A percentile compares a stretch with the other conserved stretches of the same genome.
Conservation (phyloP, 2,797 vertebrate species). For the Knipowitschia caucasica region DNA sequence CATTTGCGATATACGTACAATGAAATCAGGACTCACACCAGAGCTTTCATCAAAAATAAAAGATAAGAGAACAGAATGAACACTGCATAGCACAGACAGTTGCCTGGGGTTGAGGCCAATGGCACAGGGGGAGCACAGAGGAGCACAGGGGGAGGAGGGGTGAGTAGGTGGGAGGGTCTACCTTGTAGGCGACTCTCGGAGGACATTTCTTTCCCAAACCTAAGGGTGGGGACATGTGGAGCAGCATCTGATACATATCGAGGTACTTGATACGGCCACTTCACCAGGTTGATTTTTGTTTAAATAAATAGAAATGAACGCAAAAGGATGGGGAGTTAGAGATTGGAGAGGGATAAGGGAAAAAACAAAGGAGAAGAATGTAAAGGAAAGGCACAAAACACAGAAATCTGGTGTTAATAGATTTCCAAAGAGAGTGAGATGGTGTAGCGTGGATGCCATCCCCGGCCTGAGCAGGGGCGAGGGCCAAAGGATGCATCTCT, state of each 20-base stretch:
- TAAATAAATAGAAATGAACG: slow-evolving; percentile 35
- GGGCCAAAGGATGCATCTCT: slow-evolving; percentile 59
- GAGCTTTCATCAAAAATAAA: slow-evolving; percentile 47
- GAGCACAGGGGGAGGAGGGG: slow-evolving; percentile 37
- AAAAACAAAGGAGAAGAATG: slow-evolving; percentile 48
- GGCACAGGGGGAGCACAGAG: slow-evolving; percentile 57
- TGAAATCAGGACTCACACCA: slow-evolving; percentile 46
- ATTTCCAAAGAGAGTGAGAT: slow-evolving; percentile 74
- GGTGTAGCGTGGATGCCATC: slow-evolving; percentile 67
- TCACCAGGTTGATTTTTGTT: slow-evolving; percentile 65
- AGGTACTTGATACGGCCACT: slow-evolving; percentile 99
- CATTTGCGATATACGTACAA: not conserved
- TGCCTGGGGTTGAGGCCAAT: slow-evolving; percentile 65
- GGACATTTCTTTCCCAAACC: slow-evolving; percentile 99
- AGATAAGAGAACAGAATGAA: slow-evolving; percentile 57
- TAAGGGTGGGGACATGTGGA: slow-evolving; percentile 99
- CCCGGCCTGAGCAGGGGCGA: slow-evolving; percentile 54
- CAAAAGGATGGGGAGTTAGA: slow-evolving; percentile 70
- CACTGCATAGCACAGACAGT: slow-evolving; percentile 71
- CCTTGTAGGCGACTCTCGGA: slow-evolving; percentile 97
- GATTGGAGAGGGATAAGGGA: slow-evolving; percentile 52
- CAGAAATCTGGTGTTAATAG: slow-evolving; percentile 90
- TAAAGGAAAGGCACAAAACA: slow-evolving; percentile 69
- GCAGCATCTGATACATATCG: slow-evolving; percentile 99
- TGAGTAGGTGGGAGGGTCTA: slow-evolving; percentile 75